A percentile compares a stretch with the other conserved stretches of the same genome.
Evolutionary conservation across 2,113 vertebrate species (phyloP).

Genomic region (Dipodomys merriami): DNA sequence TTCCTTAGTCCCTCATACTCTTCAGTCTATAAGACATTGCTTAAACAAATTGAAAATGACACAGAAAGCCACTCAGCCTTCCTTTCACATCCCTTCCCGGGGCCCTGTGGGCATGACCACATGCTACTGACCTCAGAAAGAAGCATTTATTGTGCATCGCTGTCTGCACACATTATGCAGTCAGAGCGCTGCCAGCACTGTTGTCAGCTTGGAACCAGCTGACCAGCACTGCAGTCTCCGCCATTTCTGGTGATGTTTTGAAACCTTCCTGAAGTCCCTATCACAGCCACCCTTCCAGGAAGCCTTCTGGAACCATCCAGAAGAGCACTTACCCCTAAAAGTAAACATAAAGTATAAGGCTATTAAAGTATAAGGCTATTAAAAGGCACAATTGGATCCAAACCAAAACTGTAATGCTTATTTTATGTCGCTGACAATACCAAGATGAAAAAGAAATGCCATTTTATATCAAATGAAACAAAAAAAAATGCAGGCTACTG

Average conservation of each 20-base stretch:
- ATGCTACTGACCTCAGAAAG: neutral
- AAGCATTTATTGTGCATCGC: neutral
- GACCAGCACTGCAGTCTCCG: neutral
- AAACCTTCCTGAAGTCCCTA: neutral
- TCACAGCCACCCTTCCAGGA: neutral
- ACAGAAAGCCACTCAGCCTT: conserved; percentile 61
- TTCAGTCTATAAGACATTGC: conserved; percentile 16
- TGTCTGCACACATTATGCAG: neutral
- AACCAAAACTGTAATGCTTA: neutral
- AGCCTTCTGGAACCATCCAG: conserved; percentile 33
- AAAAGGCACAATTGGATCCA: conserved; percentile 13
- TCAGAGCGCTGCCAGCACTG: neutral
- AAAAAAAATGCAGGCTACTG: neutral
- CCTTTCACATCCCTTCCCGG: neutral
- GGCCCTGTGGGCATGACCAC: neutral
- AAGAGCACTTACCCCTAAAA: neutral
- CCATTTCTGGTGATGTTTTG: neutral
- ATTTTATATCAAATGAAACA: neutral
- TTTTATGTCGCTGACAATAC: conserved; percentile 38
- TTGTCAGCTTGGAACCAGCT: neutral
- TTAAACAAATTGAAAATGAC: conserved; percentile 66
- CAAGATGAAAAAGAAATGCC: neutral
- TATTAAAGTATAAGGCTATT: conserved; percentile 38
- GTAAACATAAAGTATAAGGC: neutral
- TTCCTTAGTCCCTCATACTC: conserved; percentile 19